A percentile compares a stretch with the other conserved stretches of the same genome.
phyloP scores from a whole-genome alignment of 2,888 invertebrate species.

The Rhagium mordax region DNA sequence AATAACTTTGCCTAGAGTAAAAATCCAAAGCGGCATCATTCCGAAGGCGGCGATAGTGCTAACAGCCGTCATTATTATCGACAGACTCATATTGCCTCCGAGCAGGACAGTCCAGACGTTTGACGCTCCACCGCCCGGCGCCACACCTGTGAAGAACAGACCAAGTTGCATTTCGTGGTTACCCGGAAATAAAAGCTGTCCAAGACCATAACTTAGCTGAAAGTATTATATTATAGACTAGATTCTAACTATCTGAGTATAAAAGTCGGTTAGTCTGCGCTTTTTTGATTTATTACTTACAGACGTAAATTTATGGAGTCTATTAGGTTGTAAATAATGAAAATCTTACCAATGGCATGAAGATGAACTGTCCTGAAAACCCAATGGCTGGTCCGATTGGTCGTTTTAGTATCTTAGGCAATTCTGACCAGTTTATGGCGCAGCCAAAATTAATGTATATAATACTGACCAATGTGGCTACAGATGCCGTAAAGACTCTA shows the following conservation, averaged over 20 bases:
- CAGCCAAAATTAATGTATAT: constrained; percentile 93
- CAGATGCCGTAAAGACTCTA: constrained; percentile 81
- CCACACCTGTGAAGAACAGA: constrained; percentile 90
- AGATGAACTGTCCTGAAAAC: constrained; percentile 82
- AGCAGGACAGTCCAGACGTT: constrained; percentile 96
- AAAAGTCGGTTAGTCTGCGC: too few relatives aligned
- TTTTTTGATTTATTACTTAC: too few relatives aligned
- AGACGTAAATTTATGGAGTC: too few relatives aligned
- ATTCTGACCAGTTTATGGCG: constrained; percentile 82
- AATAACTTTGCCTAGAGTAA: constrained; percentile 84
- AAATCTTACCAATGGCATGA: constrained; percentile 86
- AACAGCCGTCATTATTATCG: constrained; percentile 93
- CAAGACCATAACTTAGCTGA: constrained; percentile 82
- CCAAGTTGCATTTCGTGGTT: constrained; percentile 83
- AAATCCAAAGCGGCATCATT: constrained; percentile 92
- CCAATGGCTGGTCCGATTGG: constrained; percentile 87
- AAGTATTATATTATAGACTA: too few relatives aligned
- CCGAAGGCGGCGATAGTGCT: constrained; percentile 89
- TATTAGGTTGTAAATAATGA: too few relatives aligned
- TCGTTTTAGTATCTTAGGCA: constrained; percentile 77
- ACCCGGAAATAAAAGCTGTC: constrained; percentile 79
- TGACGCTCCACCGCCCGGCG: constrained; percentile 94
- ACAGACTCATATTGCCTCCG: constrained; percentile 92
- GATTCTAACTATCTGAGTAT: too few relatives aligned
- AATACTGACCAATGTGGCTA: constrained; percentile 82